Percentiles rank a stretch among this genome's conserved stretches.
Conservation (phyloP, 2,888 invertebrate genomes). For the Euzetes globulus region DNA sequence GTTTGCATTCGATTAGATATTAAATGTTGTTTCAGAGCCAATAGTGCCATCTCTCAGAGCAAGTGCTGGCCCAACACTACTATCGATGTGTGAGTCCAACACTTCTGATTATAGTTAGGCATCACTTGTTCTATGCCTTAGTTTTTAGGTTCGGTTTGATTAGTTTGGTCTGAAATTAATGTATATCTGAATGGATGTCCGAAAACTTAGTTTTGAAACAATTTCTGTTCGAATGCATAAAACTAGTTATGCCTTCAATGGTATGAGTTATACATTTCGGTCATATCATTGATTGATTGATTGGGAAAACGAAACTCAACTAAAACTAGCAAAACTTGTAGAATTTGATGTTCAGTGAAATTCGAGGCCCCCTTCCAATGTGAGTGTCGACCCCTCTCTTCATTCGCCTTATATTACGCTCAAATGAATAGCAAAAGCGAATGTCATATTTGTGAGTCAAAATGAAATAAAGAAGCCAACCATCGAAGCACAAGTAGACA, state of each 20-base stretch:
- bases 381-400: background rate
- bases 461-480: conserved; percentile 27
- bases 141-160: background rate
- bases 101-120: background rate
- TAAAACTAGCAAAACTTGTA: conserved; percentile 4
- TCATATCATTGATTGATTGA: conserved; percentile 25
- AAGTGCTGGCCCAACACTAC: background rate
- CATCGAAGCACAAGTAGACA: background rate
- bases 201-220: background rate
- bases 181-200: conserved; percentile 25
- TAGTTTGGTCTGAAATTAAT: background rate
- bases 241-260: background rate
- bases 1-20: background rate
- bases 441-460: conserved; percentile 25
- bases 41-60: conserved; percentile 3
- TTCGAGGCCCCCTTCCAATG: background rate
- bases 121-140: background rate
- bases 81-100: background rate
- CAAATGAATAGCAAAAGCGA: conserved; percentile 22
- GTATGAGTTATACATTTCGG: conserved; percentile 5
- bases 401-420: conserved; percentile 12
- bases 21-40: background rate
- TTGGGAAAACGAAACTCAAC: conserved; percentile 2
- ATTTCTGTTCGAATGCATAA: background rate
- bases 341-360: conserved; percentile 15